Evolutionary conservation across 1,140 invertebrate species (phyloP).

Genomic region (Globodera ellingtonae): DNA sequence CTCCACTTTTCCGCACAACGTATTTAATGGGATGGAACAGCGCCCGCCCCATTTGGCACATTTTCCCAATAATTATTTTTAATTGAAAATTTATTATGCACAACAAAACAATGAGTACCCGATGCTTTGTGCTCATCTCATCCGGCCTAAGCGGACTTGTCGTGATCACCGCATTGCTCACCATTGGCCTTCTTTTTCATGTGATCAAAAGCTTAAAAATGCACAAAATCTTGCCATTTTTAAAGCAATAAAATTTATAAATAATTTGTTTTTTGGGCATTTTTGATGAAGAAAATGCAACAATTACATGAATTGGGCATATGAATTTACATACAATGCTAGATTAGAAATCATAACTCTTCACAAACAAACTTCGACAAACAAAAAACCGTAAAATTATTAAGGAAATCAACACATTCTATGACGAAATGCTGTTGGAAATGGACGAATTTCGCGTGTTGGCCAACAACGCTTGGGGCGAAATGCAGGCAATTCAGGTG

Average conservation of each 20-base stretch:
- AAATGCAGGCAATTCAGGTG: conserved; percentile 25
- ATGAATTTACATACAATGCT: no score
- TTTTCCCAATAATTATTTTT: neutral
- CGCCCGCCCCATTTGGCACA: neutral
- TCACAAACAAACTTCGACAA: no score
- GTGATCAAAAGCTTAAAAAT: neutral
- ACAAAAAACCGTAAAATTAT: no score
- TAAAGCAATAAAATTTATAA: no score
- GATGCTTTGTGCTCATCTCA: neutral
- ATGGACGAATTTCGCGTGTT: conserved; percentile 37
- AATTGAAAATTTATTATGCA: neutral
- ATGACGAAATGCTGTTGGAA: conserved; percentile 29
- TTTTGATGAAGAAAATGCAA: neutral
- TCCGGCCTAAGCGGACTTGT: neutral
- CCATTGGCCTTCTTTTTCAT: neutral
- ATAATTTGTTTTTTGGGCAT: neutral
- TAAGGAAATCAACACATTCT: conserved; percentile 33
- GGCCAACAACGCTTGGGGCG: conserved; percentile 34
- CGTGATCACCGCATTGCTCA: neutral
- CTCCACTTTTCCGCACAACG: no score
- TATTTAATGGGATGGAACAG: neutral
- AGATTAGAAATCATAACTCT: no score
- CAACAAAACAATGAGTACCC: neutral
- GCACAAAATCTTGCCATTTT: no score
- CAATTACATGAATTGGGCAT: neutral